Evolutionary conservation across 2,797 vertebrate species (phyloP), one percentile per base, ranked within the genome.

Genomic region (Scarus forsteni): DNA sequence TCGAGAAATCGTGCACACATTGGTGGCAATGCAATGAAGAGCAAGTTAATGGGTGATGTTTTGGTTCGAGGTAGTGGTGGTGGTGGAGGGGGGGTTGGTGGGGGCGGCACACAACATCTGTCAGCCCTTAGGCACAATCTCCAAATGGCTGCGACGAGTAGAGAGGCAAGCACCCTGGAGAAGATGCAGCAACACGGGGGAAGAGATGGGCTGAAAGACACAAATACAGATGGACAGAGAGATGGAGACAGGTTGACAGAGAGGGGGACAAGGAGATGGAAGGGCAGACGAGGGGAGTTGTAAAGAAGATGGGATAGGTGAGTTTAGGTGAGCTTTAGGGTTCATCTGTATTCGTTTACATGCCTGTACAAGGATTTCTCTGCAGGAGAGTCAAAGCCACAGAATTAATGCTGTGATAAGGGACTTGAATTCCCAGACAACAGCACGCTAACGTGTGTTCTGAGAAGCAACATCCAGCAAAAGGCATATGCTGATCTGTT

Each of bases 81-180:
- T 70, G 64, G 61, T 42, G 68, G 69, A 19, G 53, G 35, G 8
- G n/a, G 9, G 43, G 34, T 0, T 35, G 57, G 48, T 36, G 52
- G 36, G 79, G 65, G 60, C 70, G 85, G 62, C 60, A 67, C 6
- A 36, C 65, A 92, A 92, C 93, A 94, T 93, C 92, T 94, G 92
- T 92, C 85, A 82, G 79, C 83, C 93, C 89, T 73, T 36, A 87
- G 92, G 93, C 92, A 57, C 65, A 75, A 83, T 88, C 84, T 92
- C 79, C 84, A 89, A 91, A 92, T 80, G 89, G 87, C 82, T 90
- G 85, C 66, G 16, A 75, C 13, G 58, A 83, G 75, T 49, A 7
- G 67, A 62, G 77, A 76, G 60, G 57, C 40, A 13, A 66, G 75
- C 2, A 34, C 60, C 63, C 75, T 1, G 15, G 68, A 79, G 74